Evolutionary conservation across 2,113 vertebrate species (phyloP), one percentile per base, ranked within the genome.

Genomic region (Mungos mungo): DNA sequence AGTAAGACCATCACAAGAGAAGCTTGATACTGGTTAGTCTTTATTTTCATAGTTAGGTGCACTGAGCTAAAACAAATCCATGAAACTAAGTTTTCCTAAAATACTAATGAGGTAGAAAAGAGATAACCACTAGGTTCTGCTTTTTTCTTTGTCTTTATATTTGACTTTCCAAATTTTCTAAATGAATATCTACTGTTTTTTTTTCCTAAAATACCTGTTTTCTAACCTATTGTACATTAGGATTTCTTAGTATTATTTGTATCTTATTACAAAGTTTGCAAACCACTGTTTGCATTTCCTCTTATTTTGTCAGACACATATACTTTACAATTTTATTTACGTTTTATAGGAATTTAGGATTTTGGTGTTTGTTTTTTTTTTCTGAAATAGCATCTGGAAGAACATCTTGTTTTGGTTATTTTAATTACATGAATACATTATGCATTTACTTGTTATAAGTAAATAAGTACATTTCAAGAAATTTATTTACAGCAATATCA

Each of bases 21-120:
- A 91, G 15, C 4, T 54, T 47, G 3, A 41, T 47, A 25, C 2
- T 88, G 41, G 2, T n/a, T 69, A 91, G 5, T 6, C 29, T 92
- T 92, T 52, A 69, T 93, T 92, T 83, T 79, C 16, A 52, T 50
- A 31, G 7, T 68, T 89, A 52, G 63, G 9, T 38, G 19, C 87
- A 65, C 10, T 93, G 11, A 79, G 10, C 47, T 86, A 83, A 97
- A 95, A 93, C 10, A 84, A 94, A 95, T n/a, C 0, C 31, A 92
- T 68, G 4, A 96, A 54, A 81, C 7, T 13, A 25, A 41, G 4
- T 18, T 97, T 81, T 84, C 38, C 27, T 35, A 92, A 95, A 92
- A 47, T 80, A 79, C 12, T 83, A 9, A 7, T 8, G 50, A 18
- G 47, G 10, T 54, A 9, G 25, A 89, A 69, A 7, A 74, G 16